A percentile compares a stretch with the other conserved stretches of the same genome.
These are phyloP conservation scores for Tapirus indicus DNA, from an alignment of 2,797 vertebrate genomes.

Conservation along the genomic window DNA sequence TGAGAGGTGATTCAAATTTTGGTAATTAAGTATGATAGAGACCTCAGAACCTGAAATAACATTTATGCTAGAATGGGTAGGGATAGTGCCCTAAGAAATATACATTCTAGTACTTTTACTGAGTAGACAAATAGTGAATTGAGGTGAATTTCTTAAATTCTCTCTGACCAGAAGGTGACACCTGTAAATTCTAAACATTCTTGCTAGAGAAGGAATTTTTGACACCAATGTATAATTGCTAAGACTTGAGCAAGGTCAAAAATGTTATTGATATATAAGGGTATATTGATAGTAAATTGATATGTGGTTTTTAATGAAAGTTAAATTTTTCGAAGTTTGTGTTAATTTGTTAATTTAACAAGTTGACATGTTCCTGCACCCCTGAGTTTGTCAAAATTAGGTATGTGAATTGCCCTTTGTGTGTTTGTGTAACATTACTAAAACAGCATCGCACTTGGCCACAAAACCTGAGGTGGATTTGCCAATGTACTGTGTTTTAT, in stretches of 20 bases:
- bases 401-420: constrained; percentile 61
- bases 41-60: neutral
- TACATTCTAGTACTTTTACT: neutral
- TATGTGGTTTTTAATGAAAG: constrained; percentile 35
- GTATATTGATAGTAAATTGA: neutral
- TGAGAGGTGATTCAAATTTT: constrained; percentile 23
- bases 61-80: neutral
- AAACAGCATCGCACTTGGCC: constrained; percentile 30
- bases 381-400: constrained; percentile 84
- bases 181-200: neutral
- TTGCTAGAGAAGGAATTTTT: constrained; percentile 62
- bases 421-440: constrained; percentile 62
- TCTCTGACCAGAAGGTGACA: neutral
- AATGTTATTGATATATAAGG: constrained; percentile 60
- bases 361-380: constrained; percentile 65
- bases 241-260: constrained; percentile 7
- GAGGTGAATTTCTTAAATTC: constrained; percentile 24
- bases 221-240: neutral
- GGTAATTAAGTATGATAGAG: constrained; percentile 6
- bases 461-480: constrained; percentile 17
- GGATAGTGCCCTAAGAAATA: constrained; percentile 11
- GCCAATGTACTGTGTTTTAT: neutral
- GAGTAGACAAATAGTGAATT: constrained; percentile 19
- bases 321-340: constrained; percentile 45
- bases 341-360: constrained; percentile 71